Percentiles rank a stretch among this genome's conserved stretches.
phyloP scores from a whole-genome alignment of 2,113 vertebrate species.

The Rattus norvegicus region GRCr8 NC_086032.1:33786501-33787000 shows the following conservation, averaged over 20 bases:
- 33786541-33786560: not conserved
- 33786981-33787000: not conserved
- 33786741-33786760: not conserved
- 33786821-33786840: not conserved
- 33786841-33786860: not conserved
- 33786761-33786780: not conserved
- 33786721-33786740: not conserved
- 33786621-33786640: not conserved
- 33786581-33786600: not conserved
- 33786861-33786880: too few relatives aligned
- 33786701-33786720: not conserved
- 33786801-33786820: not conserved
- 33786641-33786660: not conserved
- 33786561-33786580: not conserved
- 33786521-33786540: not conserved
- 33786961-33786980: not conserved
- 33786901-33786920: not conserved
- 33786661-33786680: not conserved
- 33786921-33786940: not conserved
- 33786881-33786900: not conserved
- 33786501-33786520: not conserved
- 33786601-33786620: not conserved
- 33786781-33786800: not conserved
- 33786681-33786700: too few relatives aligned
- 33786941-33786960: not conserved